Base-by-base conservation (phyloP, 2,113 vertebrate genomes). In the Mormyrus iriodes region DNA sequence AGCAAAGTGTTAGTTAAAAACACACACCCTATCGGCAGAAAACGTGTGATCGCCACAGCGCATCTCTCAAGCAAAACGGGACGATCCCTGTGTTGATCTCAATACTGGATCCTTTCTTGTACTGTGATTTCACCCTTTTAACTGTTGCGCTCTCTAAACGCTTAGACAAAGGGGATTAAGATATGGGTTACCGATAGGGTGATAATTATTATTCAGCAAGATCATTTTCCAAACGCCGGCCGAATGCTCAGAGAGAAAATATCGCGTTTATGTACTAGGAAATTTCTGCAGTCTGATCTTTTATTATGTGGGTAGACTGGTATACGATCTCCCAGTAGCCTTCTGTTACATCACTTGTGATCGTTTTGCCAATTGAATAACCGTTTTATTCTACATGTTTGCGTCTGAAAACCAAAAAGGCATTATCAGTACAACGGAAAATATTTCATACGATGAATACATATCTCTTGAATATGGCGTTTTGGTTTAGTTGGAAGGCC, bases 91-190 rank as follows among this genome's bases (percentile, higher is more conserved):
- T 52, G 42, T 51, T 31, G 58, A 51, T 19, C 19, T 19, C 55
- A 27, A 88, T 52, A 44, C 76, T 49, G 51, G 51, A 83, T 84
- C 21, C 48, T 55, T 84, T n/a, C 76, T n/a, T 55, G 76, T 83
- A 35, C 88, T 83, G 73, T 84, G 88, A 89, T 89, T 89, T 53
- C 69, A 35, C n/a, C 88, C 10, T 58, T 86, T 90, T 90, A 90
- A 90, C 89, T 90, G 89, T 90, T 90, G 89, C 89, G 86, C 86
- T 69, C 69, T 27, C n/a, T 21, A 9, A 79, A 89, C 9, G 49
- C n/a, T 35, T 44, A 4, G n/a, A 61, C 73, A 87, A 87, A 42
- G 7, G 31, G 31, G 19, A 53, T 52, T 58, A 6, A 44, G 76
- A 27, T 10, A 55, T 15, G 19, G 51, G 31, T 53, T 53, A 31